Percentiles rank a stretch among this genome's conserved stretches.
phyloP scores from a whole-genome alignment of 2,113 vertebrate genomes.

The Charadrius vociferus region DNA sequence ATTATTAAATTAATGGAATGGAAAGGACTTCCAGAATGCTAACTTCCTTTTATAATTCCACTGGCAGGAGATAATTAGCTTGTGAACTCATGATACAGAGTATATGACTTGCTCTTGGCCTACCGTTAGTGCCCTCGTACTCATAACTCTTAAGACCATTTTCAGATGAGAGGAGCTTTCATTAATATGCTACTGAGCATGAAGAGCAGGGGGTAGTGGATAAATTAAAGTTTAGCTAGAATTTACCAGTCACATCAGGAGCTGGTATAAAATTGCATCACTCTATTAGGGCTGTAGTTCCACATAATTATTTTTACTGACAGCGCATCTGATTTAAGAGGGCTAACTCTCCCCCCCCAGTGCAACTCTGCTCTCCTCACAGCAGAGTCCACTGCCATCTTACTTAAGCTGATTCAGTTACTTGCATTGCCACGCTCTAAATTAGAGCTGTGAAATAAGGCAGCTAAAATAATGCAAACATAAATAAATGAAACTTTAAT shows the following conservation, averaged over 20 bases:
- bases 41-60: not conserved
- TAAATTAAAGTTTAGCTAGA: constrained; percentile 3
- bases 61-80: not conserved
- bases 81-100: not conserved
- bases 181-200: not conserved
- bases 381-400: not conserved
- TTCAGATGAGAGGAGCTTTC: not conserved
- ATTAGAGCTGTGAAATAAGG: not conserved
- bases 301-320: not conserved
- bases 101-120: not conserved
- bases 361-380: not conserved
- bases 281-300: not conserved
- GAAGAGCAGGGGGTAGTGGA: not conserved
- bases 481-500: not conserved
- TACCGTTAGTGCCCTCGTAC: not conserved
- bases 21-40: not conserved
- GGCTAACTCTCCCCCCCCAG: not conserved
- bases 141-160: not conserved
- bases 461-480: not conserved
- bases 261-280: not conserved
- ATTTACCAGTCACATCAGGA: not conserved
- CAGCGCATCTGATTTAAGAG: not conserved
- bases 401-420: not conserved
- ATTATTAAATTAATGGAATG: not conserved
- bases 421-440: not conserved